Evolutionary conservation across 2,888 invertebrate genomes (phyloP), one percentile per base, ranked within the genome.

Genomic region (Aphidius colemani): DNA sequence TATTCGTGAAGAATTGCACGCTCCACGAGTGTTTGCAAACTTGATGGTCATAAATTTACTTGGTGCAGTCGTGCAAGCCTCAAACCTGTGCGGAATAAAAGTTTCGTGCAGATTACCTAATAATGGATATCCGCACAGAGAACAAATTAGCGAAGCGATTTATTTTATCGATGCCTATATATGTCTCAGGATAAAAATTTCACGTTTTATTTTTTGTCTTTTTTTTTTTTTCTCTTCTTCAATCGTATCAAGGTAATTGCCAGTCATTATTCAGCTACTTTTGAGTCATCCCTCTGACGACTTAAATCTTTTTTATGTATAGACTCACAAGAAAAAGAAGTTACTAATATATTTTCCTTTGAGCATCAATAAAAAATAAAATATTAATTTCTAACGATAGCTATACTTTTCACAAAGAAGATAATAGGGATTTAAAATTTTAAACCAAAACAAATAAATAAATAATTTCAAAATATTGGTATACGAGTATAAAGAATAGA

Each of bases 111-210:
- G 72, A 75, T 73, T 72, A 76, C 74, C 74, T 75, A 78, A 78
- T 78, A 79, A 79, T 75, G 78, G 75, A 78, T 77, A 78, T 75
- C 71, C 74, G 75, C 75, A 73, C 75, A 74, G 74, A 75, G 75
- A 76, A 74, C 75, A 78, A 81, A 80, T 80, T 81, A 78, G 75
- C 71, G 67, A 66, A 69, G 70, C 76, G 75, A 77, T 80, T 76
- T 76, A 78, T 79, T 78, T 78, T 76, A 73, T 73, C 74, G 75
- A 71, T 75, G 74, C 75, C 77, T 65, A 30, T 30, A 30, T 30
- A 30, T 30, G 30, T 30, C 30, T 30, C 2, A 5, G 30, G 3
- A 30, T 30, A 30, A 30, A 30, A 30, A 30, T 30, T 30, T 30
- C 5, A 30, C 5, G 30, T 30, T 30, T 30, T 30, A n/a, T n/a